A percentile compares a stretch with the other conserved stretches of the same genome.
phyloP scores from a whole-genome alignment of 2,113 vertebrate genomes.

The Hiodon alosoides region DNA sequence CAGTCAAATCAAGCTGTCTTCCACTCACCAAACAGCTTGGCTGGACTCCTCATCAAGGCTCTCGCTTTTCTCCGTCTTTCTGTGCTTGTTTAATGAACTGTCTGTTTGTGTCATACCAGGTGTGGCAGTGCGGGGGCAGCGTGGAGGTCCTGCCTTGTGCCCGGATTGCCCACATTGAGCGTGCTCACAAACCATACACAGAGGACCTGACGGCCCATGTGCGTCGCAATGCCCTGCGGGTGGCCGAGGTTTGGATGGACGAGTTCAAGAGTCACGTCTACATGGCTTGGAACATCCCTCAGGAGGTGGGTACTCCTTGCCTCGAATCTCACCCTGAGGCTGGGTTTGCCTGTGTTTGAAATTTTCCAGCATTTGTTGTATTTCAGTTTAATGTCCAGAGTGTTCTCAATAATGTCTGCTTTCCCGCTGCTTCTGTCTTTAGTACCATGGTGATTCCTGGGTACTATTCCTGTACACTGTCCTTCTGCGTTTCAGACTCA shows the following conservation, averaged over 20 bases:
- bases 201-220: constrained; percentile 87
- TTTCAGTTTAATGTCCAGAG: no score
- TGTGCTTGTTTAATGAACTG: background rate
- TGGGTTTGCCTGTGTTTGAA: no score
- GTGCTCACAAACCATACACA: constrained; percentile 93
- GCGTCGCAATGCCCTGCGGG: constrained; percentile 85
- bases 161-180: constrained; percentile 89
- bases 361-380: no score
- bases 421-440: no score
- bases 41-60: background rate
- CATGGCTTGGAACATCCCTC: constrained; percentile 97
- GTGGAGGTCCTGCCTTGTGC: constrained; percentile 94
- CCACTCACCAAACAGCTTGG: no score
- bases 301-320: constrained; percentile 70
- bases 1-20: no score
- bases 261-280: constrained; percentile 97
- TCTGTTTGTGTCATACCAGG: constrained; percentile 57
- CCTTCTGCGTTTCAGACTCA: no score
- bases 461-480: no score
- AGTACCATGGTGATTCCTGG: no score
- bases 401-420: no score
- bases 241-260: constrained; percentile 98
- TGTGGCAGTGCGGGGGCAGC: constrained; percentile 95
- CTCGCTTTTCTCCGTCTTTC: background rate
- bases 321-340: no score